Conservation (phyloP, 1,140 invertebrate species). For the Apis florea region DNA sequence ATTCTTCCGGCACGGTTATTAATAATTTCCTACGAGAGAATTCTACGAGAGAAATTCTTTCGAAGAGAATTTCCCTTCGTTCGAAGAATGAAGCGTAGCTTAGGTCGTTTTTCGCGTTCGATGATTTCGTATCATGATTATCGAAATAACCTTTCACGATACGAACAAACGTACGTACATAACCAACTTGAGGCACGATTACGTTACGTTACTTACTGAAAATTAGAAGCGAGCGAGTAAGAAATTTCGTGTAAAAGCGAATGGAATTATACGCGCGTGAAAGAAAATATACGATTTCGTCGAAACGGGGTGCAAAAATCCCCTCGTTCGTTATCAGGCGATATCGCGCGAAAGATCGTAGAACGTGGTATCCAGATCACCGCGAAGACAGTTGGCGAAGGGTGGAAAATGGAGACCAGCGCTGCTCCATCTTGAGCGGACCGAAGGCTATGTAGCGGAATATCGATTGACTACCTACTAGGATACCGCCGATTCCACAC, state of each 20-base stretch:
- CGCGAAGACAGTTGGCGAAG: conserved; percentile 36
- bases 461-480: conserved; percentile 63
- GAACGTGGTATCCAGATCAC: conserved; percentile 21
- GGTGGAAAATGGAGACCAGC: conserved; percentile 28
- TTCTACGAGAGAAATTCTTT: background rate
- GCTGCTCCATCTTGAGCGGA: conserved; percentile 52
- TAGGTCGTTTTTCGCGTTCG: no score
- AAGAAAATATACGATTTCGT: background rate
- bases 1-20: conserved; percentile 8
- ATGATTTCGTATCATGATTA: no score
- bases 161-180: no score
- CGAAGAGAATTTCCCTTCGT: background rate
- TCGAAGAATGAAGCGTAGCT: no score
- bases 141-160: no score
- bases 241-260: no score
- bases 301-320: background rate
- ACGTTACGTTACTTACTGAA: no score
- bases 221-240: no score
- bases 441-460: conserved; percentile 54
- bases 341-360: conserved; percentile 19
- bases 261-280: no score
- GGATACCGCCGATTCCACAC: conserved; percentile 37
- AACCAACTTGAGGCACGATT: no score
- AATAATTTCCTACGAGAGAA: conserved; percentile 7
- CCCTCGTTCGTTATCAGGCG: conserved; percentile 13